These are phyloP conservation scores for Thermophis baileyi DNA, from an alignment of 2,113 vertebrate species.

Conservation along the genomic window DNA sequence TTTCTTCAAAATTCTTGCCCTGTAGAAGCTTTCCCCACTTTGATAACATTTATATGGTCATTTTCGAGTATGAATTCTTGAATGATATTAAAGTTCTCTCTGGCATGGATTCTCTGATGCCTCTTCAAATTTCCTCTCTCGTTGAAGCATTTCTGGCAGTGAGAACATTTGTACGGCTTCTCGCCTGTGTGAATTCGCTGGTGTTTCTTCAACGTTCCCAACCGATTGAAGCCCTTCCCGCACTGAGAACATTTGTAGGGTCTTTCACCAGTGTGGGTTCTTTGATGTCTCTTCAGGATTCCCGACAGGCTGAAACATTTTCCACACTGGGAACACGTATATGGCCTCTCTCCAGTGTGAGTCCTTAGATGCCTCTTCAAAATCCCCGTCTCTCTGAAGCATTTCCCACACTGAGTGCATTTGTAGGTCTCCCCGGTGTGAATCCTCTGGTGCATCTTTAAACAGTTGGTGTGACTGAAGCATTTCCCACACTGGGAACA, in stretches of 20 bases:
- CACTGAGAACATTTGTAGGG: background rate
- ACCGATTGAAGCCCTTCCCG: background rate
- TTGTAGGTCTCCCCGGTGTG: background rate
- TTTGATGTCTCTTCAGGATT: background rate
- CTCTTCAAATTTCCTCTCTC: background rate
- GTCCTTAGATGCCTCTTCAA: background rate
- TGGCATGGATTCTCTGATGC: background rate
- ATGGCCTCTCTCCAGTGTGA: background rate
- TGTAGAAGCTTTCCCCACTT: background rate
- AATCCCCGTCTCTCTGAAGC: background rate
- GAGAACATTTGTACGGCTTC: background rate
- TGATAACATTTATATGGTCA: background rate
- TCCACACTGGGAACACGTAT: background rate
- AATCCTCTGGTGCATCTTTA: background rate
- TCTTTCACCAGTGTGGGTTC: background rate
- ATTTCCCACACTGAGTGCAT: background rate
- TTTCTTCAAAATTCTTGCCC: background rate
- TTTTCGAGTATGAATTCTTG: background rate
- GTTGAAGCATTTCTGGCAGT: background rate
- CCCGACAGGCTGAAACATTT: background rate
- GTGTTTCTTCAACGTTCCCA: background rate
- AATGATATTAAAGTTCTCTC: background rate
- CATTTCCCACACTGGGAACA: background rate
- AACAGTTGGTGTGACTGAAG: background rate
- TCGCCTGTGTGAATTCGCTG: background rate